Conservation (phyloP, 2,797 vertebrate species). For the Girardinus metallicus region DNA sequence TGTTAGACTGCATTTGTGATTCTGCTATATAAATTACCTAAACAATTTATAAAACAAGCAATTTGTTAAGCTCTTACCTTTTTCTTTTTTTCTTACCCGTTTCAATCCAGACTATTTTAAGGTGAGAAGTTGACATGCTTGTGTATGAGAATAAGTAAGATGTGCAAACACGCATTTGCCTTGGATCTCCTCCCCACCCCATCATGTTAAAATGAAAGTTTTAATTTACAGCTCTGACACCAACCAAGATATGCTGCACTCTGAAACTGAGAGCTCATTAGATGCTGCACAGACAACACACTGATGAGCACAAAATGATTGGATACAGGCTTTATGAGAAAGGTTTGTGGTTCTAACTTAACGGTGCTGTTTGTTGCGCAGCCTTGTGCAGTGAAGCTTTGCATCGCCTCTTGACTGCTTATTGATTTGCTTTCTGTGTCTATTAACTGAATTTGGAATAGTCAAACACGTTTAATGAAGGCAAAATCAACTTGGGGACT, state of each 20-base stretch:
- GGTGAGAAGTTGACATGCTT: neutral
- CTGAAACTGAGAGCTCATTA: slow-evolving; percentile 72
- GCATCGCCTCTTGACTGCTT: slow-evolving; percentile 17
- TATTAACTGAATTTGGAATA: slow-evolving; percentile 17
- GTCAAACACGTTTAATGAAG: slow-evolving; percentile 3
- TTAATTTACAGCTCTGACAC: slow-evolving; percentile 64
- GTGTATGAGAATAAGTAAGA: neutral
- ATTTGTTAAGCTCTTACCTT: neutral
- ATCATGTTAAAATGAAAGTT: slow-evolving; percentile 56
- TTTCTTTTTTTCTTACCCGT: too few species aligned
- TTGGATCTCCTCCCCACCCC: neutral
- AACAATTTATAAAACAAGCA: neutral
- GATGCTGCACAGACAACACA: slow-evolving; percentile 50
- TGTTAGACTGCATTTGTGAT: neutral
- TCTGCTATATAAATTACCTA: neutral
- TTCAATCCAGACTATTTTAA: slow-evolving; percentile 1
- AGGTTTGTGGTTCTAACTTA: slow-evolving; percentile 31
- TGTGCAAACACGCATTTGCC: neutral
- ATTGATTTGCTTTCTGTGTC: slow-evolving; percentile 27
- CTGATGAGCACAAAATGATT: slow-evolving; percentile 56
- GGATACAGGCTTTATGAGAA: slow-evolving; percentile 53
- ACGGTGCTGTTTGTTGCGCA: slow-evolving; percentile 47
- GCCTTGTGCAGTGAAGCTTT: slow-evolving; percentile 47
- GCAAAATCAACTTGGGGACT: neutral
- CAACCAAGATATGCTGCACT: slow-evolving; percentile 67